Evolutionary conservation across 2,113 vertebrate species (phyloP).

Genomic region (Vimba vimba): DNA sequence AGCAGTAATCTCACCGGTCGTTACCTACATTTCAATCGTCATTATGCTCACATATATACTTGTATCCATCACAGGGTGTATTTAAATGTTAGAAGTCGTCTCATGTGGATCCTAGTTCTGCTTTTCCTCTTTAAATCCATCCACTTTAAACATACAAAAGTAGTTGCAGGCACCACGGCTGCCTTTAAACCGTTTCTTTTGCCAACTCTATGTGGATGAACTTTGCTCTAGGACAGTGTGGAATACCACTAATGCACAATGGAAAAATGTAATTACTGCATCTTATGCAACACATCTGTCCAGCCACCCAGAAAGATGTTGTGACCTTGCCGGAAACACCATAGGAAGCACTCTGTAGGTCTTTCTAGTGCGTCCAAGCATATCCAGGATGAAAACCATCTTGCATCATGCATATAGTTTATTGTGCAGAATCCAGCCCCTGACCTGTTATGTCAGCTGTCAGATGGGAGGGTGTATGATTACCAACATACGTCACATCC

Average conservation of each 20-base stretch:
- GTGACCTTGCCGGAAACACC: constrained; percentile 32
- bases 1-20: neutral
- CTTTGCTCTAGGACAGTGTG: constrained; percentile 18
- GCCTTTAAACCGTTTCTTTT: constrained; percentile 34
- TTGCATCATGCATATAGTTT: constrained; percentile 13
- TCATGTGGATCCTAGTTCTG: neutral
- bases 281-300: neutral
- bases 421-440: neutral
- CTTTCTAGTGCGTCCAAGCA: constrained; percentile 3
- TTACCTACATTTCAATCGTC: constrained; percentile 4
- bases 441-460: constrained; percentile 28
- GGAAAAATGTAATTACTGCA: constrained; percentile 35
- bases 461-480: neutral
- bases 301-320: constrained; percentile 3
- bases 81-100: neutral
- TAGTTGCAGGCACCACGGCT: neutral
- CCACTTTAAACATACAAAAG: constrained; percentile 21
- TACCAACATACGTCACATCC: constrained; percentile 10
- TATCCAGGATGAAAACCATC: constrained; percentile 24
- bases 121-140: constrained; percentile 10
- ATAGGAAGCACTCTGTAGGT: constrained; percentile 3
- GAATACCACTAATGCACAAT: constrained; percentile 52
- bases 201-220: constrained; percentile 33
- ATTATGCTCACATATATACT: neutral
- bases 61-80: neutral